Base-by-base conservation (phyloP, 2,888 invertebrate species). In the Cryptops parisi region DNA sequence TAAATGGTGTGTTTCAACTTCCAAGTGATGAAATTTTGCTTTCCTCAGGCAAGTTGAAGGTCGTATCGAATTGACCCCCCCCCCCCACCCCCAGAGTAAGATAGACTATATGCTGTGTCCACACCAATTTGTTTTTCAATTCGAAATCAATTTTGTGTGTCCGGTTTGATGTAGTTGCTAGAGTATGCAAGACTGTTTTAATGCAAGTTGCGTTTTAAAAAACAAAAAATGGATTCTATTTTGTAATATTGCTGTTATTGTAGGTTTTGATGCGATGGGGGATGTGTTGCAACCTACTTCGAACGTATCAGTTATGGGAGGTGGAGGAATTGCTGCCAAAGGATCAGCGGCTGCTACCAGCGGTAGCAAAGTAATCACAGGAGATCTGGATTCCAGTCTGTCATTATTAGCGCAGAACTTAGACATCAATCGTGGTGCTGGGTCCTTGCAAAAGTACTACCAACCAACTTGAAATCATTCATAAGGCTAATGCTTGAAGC, bases 371-470 rank as follows among this genome's bases (percentile, higher is more conserved):
- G 82, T 94, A 60, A 76, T 93, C 58, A 88, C 89, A 24, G 89
- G 90, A 53, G 94, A 94, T 71, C 75, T 96, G 69, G 93, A 96
- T 69, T 86, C 89, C 62, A 91, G 90, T 62, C 79, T 94, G 57
- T 91, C 91, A 58, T 85, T 85, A 60, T 75, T 96, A 63, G 94
- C 93, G 58, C 88, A 93, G 73, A 94, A 93, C 72, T 78, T 96
- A 40, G 67, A 66, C 54, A 68, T 72, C 63, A 79, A 58, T 46
- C 55, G 58, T 40, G 54, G 50, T n/a, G 50, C 39, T 26, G 55
- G 54, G 19, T 38, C 46, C 25, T 23, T 55, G 52, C 57, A 54
- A 41, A 58, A 58, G 58, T 58, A n/a, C n/a, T n/a, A n/a, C n/a
- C n/a, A n/a, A n/a, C n/a, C n/a, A n/a, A n/a, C n/a, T n/a, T n/a